A percentile compares a stretch with the other conserved stretches of the same genome.
phyloP scores from a whole-genome alignment of 2,113 vertebrate species.

The Trichomycterus rosablanca region DNA sequence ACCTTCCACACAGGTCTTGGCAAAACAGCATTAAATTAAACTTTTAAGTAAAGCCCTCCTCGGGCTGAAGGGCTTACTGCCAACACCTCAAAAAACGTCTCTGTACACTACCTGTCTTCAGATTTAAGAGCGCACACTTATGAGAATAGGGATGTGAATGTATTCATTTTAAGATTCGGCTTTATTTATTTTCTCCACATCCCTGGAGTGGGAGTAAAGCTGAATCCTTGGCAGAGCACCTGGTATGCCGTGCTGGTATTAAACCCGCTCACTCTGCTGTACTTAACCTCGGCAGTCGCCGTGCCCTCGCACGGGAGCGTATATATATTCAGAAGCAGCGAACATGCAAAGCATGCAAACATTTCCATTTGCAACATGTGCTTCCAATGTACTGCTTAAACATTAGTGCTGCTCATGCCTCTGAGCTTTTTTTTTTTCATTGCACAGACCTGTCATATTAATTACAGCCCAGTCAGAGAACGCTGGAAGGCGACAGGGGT shows the following conservation, averaged over 20 bases:
- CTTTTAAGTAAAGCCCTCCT: slow-evolving; percentile 32
- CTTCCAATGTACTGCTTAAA: slow-evolving; percentile 59
- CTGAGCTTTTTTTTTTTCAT: slow-evolving; percentile 48
- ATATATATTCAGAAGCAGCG: slow-evolving; percentile 36
- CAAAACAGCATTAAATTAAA: slow-evolving; percentile 24
- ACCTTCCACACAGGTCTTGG: slow-evolving; percentile 15
- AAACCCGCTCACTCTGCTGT: slow-evolving; percentile 10
- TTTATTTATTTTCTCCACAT: slow-evolving; percentile 4
- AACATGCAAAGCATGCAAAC: slow-evolving; percentile 30
- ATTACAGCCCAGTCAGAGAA: slow-evolving; percentile 42
- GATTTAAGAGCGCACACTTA: neutral
- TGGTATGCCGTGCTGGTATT: slow-evolving; percentile 29
- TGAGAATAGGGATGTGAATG: neutral
- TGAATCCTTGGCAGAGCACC: slow-evolving; percentile 11
- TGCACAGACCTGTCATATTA: slow-evolving; percentile 49
- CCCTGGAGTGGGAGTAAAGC: slow-evolving; percentile 11
- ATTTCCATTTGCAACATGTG: slow-evolving; percentile 54
- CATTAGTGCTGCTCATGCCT: too few species aligned
- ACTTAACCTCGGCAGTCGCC: slow-evolving; percentile 29
- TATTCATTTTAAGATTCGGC: neutral
- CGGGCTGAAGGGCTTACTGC: slow-evolving; percentile 24
- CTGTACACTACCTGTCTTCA: slow-evolving; percentile 23
- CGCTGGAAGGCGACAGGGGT: slow-evolving; percentile 25
- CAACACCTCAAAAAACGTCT: slow-evolving; percentile 20
- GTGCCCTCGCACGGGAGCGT: slow-evolving; percentile 20